Conservation (phyloP, 2,888 invertebrate genomes). For the Acronicta psi region DNA sequence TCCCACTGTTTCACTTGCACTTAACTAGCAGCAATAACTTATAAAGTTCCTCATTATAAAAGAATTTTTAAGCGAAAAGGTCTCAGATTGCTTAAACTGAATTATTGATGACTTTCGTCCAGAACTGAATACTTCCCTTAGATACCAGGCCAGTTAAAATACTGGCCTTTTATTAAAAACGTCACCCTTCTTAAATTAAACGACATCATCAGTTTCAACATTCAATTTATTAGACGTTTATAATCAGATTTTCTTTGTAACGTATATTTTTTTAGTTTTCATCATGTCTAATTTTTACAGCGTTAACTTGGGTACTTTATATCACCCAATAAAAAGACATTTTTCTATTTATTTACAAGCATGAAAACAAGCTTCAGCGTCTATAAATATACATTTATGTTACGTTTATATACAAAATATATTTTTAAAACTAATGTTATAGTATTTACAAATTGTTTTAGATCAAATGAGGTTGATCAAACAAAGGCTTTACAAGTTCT, state of each 20-base stretch:
- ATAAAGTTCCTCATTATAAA: slow-evolving; percentile 31
- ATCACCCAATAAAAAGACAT: slow-evolving; percentile 43
- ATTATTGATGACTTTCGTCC: slow-evolving; percentile 35
- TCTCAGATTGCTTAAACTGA: slow-evolving; percentile 39
- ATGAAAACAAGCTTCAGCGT: slow-evolving; percentile 56
- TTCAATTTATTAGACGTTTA: slow-evolving; percentile 68
- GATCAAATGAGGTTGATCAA: slow-evolving; percentile 41
- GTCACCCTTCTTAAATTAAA: slow-evolving; percentile 18
- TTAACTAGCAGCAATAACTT: slow-evolving; percentile 32
- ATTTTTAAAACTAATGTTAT: slow-evolving; percentile 44
- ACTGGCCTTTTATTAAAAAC: slow-evolving; percentile 15
- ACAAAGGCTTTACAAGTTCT: slow-evolving; percentile 33
- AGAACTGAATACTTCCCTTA: slow-evolving; percentile 33
- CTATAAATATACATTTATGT: slow-evolving; percentile 59
- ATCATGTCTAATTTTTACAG: slow-evolving; percentile 56
- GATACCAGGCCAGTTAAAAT: slow-evolving; percentile 20
- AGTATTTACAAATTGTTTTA: slow-evolving; percentile 54
- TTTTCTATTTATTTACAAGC: slow-evolving; percentile 66
- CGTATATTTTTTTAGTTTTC: slow-evolving; percentile 46
- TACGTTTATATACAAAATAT: slow-evolving; percentile 59
- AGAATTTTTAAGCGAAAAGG: slow-evolving; percentile 43
- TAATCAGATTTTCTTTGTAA: slow-evolving; percentile 56
- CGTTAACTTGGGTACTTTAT: slow-evolving; percentile 30
- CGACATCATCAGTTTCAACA: slow-evolving; percentile 58
- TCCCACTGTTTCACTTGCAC: too few species aligned